These are phyloP conservation scores for Antrozous pallidus DNA, from an alignment of 2,797 vertebrate genomes.

Conservation along the genomic window DNA sequence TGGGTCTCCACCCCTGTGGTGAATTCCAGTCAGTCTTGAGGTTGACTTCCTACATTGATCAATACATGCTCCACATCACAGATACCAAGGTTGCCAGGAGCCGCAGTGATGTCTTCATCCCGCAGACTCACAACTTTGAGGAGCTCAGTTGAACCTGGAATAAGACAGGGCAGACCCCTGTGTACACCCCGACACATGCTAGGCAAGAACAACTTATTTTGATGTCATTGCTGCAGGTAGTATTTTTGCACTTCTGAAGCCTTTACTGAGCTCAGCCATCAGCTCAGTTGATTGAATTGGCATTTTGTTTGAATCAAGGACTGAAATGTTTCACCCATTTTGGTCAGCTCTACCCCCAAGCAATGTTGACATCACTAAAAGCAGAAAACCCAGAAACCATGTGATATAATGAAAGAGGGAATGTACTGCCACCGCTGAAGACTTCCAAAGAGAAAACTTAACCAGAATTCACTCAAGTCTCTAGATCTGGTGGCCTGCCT, in stretches of 20 bases:
- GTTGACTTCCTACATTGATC: conserved; percentile 98
- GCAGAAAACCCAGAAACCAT: neutral
- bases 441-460: neutral
- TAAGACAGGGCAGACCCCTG: conserved; percentile 86
- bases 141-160: conserved; percentile 88
- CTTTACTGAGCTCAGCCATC: neutral
- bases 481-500: neutral
- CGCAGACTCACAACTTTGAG: conserved; percentile 99
- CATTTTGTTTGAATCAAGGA: neutral
- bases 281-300: neutral
- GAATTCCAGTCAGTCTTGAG: conserved; percentile 98
- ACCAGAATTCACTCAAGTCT: neutral
- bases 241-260: neutral
- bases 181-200: neutral
- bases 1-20: conserved; percentile 94
- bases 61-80: conserved; percentile 98
- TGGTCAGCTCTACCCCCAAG: neutral
- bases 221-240: neutral
- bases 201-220: neutral
- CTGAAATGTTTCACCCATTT: neutral
- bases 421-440: neutral
- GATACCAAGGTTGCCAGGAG: conserved; percentile 98
- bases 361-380: neutral
- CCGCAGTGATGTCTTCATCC: conserved; percentile 97
- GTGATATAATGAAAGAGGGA: neutral